Conservation (phyloP, 2,113 vertebrate genomes). For the Shinisaurus crocodilurus region DNA sequence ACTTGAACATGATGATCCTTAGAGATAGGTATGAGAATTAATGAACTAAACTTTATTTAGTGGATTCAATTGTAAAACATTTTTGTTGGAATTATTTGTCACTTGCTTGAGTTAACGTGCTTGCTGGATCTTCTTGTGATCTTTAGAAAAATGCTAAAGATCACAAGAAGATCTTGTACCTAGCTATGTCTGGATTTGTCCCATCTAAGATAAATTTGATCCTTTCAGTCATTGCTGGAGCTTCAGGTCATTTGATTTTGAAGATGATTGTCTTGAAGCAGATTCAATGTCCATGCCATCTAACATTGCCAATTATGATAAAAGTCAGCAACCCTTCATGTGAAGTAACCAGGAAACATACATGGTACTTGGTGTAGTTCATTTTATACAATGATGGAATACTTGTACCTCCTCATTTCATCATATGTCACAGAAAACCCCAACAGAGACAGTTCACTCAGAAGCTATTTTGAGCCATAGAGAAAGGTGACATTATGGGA, state of each 20-base stretch:
- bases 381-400: background rate
- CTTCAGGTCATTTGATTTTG: background rate
- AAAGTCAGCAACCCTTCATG: background rate
- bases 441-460: background rate
- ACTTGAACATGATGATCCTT: background rate
- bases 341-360: background rate
- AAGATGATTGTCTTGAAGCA: background rate
- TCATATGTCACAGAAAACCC: background rate
- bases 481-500: background rate
- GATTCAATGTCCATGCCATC: background rate
- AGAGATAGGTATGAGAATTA: background rate
- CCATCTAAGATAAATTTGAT: background rate
- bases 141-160: background rate
- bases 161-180: too few relatives aligned
- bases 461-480: background rate
- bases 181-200: too few relatives aligned
- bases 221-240: background rate
- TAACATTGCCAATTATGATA: background rate
- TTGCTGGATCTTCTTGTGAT: background rate
- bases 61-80: background rate
- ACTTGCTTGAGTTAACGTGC: background rate
- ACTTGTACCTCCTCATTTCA: background rate
- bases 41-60: background rate
- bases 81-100: background rate
- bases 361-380: background rate